Evolutionary conservation across 2,113 vertebrate genomes (phyloP).

Genomic region (Aphyosemion australe): DNA sequence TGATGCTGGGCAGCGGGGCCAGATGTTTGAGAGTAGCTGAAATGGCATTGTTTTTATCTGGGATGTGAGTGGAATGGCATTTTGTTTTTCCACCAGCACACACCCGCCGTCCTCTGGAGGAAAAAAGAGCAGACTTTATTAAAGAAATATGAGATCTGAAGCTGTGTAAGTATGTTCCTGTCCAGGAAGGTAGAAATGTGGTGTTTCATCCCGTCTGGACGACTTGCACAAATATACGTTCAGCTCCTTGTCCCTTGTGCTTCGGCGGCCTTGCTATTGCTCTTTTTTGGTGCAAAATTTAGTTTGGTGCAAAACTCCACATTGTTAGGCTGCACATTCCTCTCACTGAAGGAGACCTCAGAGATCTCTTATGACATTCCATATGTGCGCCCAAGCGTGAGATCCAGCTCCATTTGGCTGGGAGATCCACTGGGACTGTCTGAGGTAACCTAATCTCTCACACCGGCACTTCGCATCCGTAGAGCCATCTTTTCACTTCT

Average conservation of each 20-base stretch:
- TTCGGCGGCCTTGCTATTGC: constrained; percentile 53
- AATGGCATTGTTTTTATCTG: constrained; percentile 64
- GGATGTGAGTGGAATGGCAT: constrained; percentile 54
- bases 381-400: constrained; percentile 79
- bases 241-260: constrained; percentile 32
- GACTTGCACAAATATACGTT: constrained; percentile 49
- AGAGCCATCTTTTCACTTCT: constrained; percentile 74
- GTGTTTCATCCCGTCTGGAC: constrained; percentile 30
- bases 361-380: constrained; percentile 80
- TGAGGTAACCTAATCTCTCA: constrained; percentile 81
- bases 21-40: constrained; percentile 68
- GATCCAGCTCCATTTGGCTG: constrained; percentile 81
- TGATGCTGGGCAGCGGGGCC: constrained; percentile 55
- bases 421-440: constrained; percentile 73
- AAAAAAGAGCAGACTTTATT: constrained; percentile 56
- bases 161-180: constrained; percentile 34
- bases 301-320: constrained; percentile 77
- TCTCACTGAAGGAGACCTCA: constrained; percentile 74
- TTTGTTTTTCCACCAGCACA: constrained; percentile 41
- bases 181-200: constrained; percentile 34
- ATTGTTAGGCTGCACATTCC: constrained; percentile 75
- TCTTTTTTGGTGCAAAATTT: constrained; percentile 73
- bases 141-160: constrained; percentile 68
- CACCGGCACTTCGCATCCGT: constrained; percentile 69
- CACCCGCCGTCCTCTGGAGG: constrained; percentile 49